phyloP scores from a whole-genome alignment of 2,888 invertebrate genomes.

The Hermaeophaga mercurialis region DNA sequence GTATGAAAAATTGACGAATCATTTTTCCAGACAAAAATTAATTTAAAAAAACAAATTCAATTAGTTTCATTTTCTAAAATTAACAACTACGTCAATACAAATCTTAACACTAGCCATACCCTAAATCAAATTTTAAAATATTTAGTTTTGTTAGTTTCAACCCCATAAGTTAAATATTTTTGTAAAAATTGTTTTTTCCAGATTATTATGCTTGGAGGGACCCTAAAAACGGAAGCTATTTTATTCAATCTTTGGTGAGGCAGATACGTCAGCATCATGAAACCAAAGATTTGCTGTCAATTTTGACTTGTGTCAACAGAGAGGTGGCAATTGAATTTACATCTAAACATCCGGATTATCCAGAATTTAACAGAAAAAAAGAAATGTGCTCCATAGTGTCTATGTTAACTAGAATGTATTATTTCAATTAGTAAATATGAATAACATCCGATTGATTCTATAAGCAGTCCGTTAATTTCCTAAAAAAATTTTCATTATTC shows the following conservation, averaged over 20 bases:
- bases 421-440: slow-evolving; percentile 54
- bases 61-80: too few relatives aligned
- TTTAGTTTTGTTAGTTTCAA: too few relatives aligned
- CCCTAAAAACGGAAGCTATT: slow-evolving; percentile 72
- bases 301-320: slow-evolving; percentile 67
- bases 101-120: too few relatives aligned
- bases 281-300: slow-evolving; percentile 64
- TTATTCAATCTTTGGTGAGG: slow-evolving; percentile 69
- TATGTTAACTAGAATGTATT: slow-evolving; percentile 67
- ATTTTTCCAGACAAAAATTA: too few relatives aligned
- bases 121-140: too few relatives aligned
- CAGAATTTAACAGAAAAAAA: slow-evolving; percentile 63
- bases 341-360: slow-evolving; percentile 59
- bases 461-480: too few relatives aligned
- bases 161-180: too few relatives aligned
- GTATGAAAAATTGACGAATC: too few relatives aligned
- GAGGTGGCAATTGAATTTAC: slow-evolving; percentile 71
- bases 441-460: too few relatives aligned
- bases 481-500: too few relatives aligned
- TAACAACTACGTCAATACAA: too few relatives aligned
- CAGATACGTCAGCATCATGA: slow-evolving; percentile 60
- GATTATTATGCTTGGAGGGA: slow-evolving; percentile 73
- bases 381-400: slow-evolving; percentile 72
- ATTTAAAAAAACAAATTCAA: too few relatives aligned
- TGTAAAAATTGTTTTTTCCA: slow-evolving; percentile 48